phyloP scores from a whole-genome alignment of 1,140 invertebrate species.

The Mactra quadrangularis region DNA sequence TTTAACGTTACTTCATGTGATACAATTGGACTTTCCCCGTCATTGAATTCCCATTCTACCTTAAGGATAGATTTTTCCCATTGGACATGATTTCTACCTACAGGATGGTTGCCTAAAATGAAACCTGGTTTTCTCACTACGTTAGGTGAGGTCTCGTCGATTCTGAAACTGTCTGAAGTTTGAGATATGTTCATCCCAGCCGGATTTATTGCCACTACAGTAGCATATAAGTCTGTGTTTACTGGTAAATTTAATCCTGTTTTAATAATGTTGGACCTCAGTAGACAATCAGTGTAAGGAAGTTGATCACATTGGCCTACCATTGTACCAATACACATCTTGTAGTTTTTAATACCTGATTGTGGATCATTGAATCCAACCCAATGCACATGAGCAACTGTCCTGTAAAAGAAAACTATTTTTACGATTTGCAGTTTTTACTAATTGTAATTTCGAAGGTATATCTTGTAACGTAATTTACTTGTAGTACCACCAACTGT shows the following conservation, averaged over 20 bases:
- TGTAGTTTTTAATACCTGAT: conserved; percentile 64
- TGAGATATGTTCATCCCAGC: conserved; percentile 50
- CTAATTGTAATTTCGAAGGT: no score
- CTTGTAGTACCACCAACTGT: no score
- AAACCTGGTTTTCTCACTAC: conserved; percentile 2
- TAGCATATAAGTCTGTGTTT: conserved; percentile 57
- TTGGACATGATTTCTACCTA: background rate
- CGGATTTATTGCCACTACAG: conserved; percentile 65
- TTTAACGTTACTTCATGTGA: background rate
- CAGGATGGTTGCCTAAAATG: background rate
- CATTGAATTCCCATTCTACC: conserved; percentile 27
- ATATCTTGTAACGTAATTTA: no score
- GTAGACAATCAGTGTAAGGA: background rate
- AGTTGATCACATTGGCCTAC: conserved; percentile 58
- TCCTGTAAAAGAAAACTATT: conserved; percentile 36
- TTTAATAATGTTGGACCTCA: conserved; percentile 44
- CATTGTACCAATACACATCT: conserved; percentile 62
- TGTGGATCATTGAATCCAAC: conserved; percentile 69
- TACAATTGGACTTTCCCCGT: conserved; percentile 3
- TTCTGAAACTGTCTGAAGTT: conserved; percentile 61
- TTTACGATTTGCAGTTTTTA: no score
- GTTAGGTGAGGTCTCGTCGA: conserved; percentile 52
- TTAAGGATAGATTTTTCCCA: conserved; percentile 42
- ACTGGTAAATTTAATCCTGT: conserved; percentile 50
- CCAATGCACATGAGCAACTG: conserved; percentile 59